Conservation (phyloP, 2,888 invertebrate genomes). For the Norana najaformis region DNA sequence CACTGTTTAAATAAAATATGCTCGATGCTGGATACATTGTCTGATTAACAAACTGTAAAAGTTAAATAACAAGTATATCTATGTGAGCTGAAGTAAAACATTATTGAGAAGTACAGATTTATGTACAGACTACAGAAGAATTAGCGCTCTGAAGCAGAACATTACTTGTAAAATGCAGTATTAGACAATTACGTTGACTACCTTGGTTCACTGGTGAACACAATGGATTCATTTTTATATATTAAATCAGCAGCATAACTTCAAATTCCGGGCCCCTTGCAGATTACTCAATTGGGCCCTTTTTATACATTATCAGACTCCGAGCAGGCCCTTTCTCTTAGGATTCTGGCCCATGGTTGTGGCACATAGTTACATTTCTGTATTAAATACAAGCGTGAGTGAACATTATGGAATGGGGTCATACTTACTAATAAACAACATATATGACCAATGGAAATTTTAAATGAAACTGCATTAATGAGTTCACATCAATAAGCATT, state of each 20-base stretch:
- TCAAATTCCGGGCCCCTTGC: too few relatives aligned
- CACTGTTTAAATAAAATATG: too few relatives aligned
- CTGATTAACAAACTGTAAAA: not conserved
- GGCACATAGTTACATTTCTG: too few relatives aligned
- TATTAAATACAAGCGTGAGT: too few relatives aligned
- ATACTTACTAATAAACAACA: not conserved
- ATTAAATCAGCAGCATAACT: too few relatives aligned
- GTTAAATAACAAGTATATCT: not conserved
- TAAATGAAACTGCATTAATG: too few relatives aligned
- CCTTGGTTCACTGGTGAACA: not conserved
- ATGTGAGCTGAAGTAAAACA: not conserved
- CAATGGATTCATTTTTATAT: not conserved
- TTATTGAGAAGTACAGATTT: not conserved
- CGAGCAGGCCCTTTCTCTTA: too few relatives aligned
- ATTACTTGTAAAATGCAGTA: not conserved
- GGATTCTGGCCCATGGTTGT: too few relatives aligned
- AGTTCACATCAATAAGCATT: too few relatives aligned
- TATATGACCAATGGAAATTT: not conserved
- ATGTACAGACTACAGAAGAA: not conserved
- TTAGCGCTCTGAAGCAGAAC: not conserved
- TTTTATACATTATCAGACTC: too few relatives aligned
- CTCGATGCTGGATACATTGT: not conserved
- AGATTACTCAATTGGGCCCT: too few relatives aligned
- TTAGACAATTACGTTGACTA: too few relatives aligned
- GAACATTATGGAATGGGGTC: not conserved